Conservation (phyloP, 2,888 invertebrate genomes). For the Plagodis pulveraria region DNA sequence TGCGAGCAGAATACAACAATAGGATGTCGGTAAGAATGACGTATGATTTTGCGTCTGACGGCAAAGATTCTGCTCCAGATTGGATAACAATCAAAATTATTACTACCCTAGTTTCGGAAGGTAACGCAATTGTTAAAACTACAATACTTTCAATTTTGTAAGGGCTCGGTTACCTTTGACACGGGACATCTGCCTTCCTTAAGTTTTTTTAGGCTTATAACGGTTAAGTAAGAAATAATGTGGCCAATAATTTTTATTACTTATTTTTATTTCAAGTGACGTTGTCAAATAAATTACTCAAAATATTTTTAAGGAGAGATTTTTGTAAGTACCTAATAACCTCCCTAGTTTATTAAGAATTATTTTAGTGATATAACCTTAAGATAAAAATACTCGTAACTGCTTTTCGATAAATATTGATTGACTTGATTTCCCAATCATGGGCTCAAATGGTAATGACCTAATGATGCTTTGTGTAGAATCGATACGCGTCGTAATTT, state of each 20-base stretch:
- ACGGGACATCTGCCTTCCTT: constrained; percentile 59
- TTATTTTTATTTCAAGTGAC: no score
- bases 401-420: no score
- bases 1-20: constrained; percentile 48
- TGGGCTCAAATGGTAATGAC: no score
- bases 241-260: neutral
- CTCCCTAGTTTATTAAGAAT: no score
- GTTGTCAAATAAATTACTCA: no score
- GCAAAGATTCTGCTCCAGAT: constrained; percentile 63
- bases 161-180: constrained; percentile 56
- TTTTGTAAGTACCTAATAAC: no score
- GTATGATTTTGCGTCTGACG: constrained; percentile 13
- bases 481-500: no score
- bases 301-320: no score
- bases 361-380: no score
- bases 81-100: constrained; percentile 74
- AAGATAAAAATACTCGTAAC: no score
- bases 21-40: constrained; percentile 37
- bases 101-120: constrained; percentile 60
- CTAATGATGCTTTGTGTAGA: no score
- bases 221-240: constrained; percentile 8
- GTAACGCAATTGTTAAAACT: constrained; percentile 57
- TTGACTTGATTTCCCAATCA: no score
- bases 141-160: constrained; percentile 66
- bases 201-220: constrained; percentile 29